phyloP scores from a whole-genome alignment of 2,113 vertebrate genomes.

The Pyrgilauda ruficollis region DNA sequence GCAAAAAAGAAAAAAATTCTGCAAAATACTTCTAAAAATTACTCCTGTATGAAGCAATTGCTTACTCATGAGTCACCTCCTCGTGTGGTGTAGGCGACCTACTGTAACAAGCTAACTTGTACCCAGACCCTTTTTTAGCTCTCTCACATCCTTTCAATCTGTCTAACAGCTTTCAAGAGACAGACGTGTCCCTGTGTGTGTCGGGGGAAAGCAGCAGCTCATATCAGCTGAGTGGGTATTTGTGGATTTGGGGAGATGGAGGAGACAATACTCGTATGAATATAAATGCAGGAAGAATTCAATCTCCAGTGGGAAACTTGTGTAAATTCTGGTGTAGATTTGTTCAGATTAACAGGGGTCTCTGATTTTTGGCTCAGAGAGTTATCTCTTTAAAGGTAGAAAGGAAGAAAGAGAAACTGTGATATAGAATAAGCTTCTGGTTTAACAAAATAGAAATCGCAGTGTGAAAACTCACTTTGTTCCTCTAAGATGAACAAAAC shows the following conservation, averaged over 20 bases:
- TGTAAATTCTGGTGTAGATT: background rate
- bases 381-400: background rate
- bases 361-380: background rate
- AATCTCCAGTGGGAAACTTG: fast-evolving
- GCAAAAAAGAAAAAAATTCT: background rate
- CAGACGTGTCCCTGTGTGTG: background rate
- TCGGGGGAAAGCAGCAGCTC: background rate
- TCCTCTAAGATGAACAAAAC: background rate
- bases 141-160: constrained; percentile 1
- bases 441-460: background rate
- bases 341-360: background rate
- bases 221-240: background rate
- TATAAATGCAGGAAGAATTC: background rate
- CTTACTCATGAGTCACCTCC: background rate
- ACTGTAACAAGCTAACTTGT: background rate
- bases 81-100: background rate
- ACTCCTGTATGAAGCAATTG: background rate
- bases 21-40: background rate
- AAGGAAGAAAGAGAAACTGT: background rate
- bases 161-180: background rate
- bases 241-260: background rate
- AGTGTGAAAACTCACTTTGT: background rate
- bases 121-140: background rate
- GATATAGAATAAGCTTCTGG: background rate
- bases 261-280: background rate